A percentile compares a stretch with the other conserved stretches of the same genome.
Evolutionary conservation across 2,113 vertebrate species (phyloP).

Genomic region (Cyprinodon variegatus): DNA sequence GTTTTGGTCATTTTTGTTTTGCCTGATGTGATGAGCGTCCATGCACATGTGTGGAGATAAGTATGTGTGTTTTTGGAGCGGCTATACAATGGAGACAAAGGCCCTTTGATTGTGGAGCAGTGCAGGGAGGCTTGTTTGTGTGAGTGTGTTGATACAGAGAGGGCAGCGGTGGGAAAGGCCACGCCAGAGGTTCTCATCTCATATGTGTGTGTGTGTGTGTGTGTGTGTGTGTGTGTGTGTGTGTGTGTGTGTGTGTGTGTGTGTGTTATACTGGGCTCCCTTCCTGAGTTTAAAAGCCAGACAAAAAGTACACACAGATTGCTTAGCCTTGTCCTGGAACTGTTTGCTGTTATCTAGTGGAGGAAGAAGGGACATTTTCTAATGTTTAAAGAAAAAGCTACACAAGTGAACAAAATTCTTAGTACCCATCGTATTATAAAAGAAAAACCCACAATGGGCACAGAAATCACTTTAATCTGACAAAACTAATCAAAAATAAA

Average conservation of each 20-base stretch:
- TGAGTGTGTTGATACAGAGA: slow-evolving; percentile 62
- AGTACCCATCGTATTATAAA: too few species aligned
- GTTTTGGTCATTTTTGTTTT: slow-evolving; percentile 43
- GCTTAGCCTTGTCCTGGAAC: slow-evolving; percentile 53
- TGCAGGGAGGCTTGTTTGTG: slow-evolving; percentile 63
- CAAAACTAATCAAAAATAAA: too few species aligned
- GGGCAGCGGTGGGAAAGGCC: slow-evolving; percentile 78
- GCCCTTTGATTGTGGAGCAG: slow-evolving; percentile 59
- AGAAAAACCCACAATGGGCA: too few species aligned
- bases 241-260: slow-evolving; percentile 21
- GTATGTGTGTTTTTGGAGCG: slow-evolving; percentile 15
- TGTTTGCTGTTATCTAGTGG: slow-evolving; percentile 28
- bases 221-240: slow-evolving; percentile 28
- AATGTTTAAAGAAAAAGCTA: slow-evolving; percentile 19
- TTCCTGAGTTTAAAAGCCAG: slow-evolving; percentile 72
- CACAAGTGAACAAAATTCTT: background rate
- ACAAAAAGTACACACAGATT: slow-evolving; percentile 58
- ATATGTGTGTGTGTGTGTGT: slow-evolving; percentile 24
- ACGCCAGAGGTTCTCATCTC: slow-evolving; percentile 73
- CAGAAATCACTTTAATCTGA: too few species aligned
- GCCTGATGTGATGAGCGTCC: slow-evolving; percentile 42
- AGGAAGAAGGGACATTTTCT: slow-evolving; percentile 46
- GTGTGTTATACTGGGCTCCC: slow-evolving; percentile 32
- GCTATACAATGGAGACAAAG: slow-evolving; percentile 57
- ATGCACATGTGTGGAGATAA: slow-evolving; percentile 49